A percentile compares a stretch with the other conserved stretches of the same genome.
These are phyloP conservation scores for Lepus townsendii DNA, from an alignment of 2,797 vertebrate genomes.

Conservation along the genomic window DNA sequence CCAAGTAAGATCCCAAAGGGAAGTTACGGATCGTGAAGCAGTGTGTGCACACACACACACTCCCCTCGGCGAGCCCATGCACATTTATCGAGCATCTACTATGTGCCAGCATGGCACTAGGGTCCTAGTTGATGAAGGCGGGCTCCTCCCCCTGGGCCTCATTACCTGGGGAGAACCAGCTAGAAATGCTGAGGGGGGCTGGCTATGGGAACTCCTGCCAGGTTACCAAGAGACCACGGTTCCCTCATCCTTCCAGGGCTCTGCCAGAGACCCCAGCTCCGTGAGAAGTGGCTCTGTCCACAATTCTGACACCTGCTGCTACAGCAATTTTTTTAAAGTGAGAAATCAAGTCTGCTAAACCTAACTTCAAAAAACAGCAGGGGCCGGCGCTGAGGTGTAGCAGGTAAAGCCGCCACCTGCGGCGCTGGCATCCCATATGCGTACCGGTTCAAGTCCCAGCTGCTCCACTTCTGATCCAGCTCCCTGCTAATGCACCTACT, in stretches of 20 bases:
- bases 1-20: not conserved
- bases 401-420: too few species aligned
- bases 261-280: not conserved
- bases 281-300: not conserved
- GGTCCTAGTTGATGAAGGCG: not conserved
- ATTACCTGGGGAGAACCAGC: not conserved
- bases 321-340: not conserved
- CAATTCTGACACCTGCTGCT: not conserved
- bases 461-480: too few species aligned
- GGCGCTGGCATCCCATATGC: too few species aligned
- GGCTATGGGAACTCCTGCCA: not conserved
- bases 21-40: not conserved
- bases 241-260: not conserved
- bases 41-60: rapidly evolving
- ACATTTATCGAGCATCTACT: not conserved
- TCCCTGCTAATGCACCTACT: too few species aligned
- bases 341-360: constrained; percentile 19
- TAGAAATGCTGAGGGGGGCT: not conserved
- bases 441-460: too few species aligned
- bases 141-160: not conserved
- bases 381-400: too few species aligned
- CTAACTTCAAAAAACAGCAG: not conserved
- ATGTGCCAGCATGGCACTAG: not conserved
- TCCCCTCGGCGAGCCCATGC: not conserved
- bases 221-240: too few species aligned